Percentiles rank a stretch among this genome's conserved stretches.
These are phyloP conservation scores for Hippopotamyrus pictus DNA, from an alignment of 2,797 vertebrate genomes.

Conservation along the genomic window DNA sequence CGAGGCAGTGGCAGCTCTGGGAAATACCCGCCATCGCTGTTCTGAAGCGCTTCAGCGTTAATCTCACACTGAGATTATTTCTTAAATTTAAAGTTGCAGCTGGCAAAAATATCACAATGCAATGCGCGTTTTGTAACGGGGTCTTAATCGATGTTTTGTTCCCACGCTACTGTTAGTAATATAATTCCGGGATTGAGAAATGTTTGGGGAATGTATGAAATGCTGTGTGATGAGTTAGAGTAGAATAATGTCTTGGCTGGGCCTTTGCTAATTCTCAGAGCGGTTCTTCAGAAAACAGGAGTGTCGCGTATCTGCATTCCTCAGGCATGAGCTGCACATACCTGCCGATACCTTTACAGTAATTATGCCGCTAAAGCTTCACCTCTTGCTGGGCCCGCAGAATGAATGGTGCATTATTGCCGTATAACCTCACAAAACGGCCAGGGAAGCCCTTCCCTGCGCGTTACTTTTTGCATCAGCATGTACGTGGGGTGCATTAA, in stretches of 20 bases:
- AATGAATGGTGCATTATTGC: background rate
- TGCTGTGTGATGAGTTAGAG: conserved; percentile 4
- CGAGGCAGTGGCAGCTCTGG: background rate
- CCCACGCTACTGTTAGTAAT: background rate
- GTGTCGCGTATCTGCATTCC: background rate
- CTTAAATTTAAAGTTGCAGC: background rate
- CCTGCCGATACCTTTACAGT: background rate
- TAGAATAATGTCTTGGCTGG: background rate
- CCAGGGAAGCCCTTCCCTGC: background rate
- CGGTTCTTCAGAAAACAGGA: background rate
- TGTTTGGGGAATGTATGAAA: conserved; percentile 8
- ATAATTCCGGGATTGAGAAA: background rate
- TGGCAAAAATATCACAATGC: background rate
- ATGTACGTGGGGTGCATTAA: background rate
- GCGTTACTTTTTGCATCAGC: background rate
- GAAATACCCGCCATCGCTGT: background rate
- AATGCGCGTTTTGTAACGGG: background rate
- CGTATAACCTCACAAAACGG: background rate
- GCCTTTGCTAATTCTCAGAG: background rate
- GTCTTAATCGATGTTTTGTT: background rate
- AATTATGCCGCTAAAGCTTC: background rate
- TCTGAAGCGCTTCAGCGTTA: background rate
- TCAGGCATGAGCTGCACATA: background rate
- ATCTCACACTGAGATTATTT: background rate
- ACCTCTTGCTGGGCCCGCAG: background rate